These are phyloP conservation scores for Octomys mimax DNA, from an alignment of 2,797 vertebrate genomes.

Conservation along the genomic window DNA sequence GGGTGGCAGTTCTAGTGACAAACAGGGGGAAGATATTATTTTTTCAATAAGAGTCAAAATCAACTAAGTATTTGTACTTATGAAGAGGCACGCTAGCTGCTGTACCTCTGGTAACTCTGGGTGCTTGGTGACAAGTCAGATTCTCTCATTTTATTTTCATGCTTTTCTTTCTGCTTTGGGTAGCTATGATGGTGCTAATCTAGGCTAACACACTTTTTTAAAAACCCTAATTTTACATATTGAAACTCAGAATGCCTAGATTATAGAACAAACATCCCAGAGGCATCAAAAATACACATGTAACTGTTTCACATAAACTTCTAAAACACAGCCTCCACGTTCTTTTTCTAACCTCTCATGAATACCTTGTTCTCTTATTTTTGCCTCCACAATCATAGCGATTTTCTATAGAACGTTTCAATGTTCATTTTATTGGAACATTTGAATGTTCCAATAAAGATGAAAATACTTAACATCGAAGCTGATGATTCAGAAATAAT, in stretches of 20 bases:
- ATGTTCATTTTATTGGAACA: slow-evolving; percentile 16
- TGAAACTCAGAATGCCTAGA: slow-evolving; percentile 44
- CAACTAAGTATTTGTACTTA: slow-evolving; percentile 76
- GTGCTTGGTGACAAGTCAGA: slow-evolving; percentile 34
- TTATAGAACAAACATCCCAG: slow-evolving; percentile 41
- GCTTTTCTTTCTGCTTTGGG: not conserved
- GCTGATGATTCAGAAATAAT: not conserved
- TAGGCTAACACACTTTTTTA: not conserved
- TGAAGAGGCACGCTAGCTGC: slow-evolving; percentile 64
- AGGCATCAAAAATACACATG: slow-evolving; percentile 61
- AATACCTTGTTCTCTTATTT: slow-evolving; percentile 37
- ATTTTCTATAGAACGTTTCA: slow-evolving; percentile 55
- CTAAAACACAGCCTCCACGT: slow-evolving; percentile 47
- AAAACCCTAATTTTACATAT: not conserved
- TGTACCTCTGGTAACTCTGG: slow-evolving; percentile 73
- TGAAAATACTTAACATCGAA: slow-evolving; percentile 47
- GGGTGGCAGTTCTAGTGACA: slow-evolving; percentile 82
- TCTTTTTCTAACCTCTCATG: slow-evolving; percentile 60
- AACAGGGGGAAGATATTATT: slow-evolving; percentile 72
- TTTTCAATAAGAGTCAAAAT: slow-evolving; percentile 83
- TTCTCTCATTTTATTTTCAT: slow-evolving; percentile 66
- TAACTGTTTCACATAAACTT: slow-evolving; percentile 63
- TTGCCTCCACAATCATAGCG: slow-evolving; percentile 8
- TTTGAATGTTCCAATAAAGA: slow-evolving; percentile 52
- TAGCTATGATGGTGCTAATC: slow-evolving; percentile 15